Conservation (phyloP, 2,113 vertebrate species). For the Grammomys dolichurus region DNA sequence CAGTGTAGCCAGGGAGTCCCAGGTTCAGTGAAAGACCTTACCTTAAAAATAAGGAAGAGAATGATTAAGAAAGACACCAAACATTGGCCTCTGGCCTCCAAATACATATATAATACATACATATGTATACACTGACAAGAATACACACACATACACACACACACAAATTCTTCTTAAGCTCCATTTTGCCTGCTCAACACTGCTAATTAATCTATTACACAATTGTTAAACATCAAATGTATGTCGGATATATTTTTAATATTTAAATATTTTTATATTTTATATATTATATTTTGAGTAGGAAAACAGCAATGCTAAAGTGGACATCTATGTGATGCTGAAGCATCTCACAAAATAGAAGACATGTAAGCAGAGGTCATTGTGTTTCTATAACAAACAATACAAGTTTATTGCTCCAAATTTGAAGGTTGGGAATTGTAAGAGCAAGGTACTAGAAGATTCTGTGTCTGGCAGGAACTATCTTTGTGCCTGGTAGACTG, state of each 20-base stretch:
- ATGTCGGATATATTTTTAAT: neutral
- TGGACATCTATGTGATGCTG: neutral
- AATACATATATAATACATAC: neutral
- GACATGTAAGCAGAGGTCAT: neutral
- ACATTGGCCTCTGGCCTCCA: neutral
- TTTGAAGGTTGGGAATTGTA: neutral
- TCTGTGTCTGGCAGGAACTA: neutral
- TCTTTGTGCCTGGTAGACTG: neutral
- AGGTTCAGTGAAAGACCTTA: neutral
- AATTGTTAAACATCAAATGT: constrained; percentile 5
- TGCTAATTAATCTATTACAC: neutral
- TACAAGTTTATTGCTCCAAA: neutral
- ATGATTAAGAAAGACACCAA: neutral
- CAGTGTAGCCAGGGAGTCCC: neutral
- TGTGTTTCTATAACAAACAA: neutral
- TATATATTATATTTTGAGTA: neutral
- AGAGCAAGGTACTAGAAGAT: neutral
- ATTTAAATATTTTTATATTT: no score
- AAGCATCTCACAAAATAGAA: constrained; percentile 26
- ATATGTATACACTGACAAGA: neutral
- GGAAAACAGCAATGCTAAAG: constrained; percentile 6
- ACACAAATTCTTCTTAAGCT: constrained; percentile 2
- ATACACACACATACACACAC: neutral
- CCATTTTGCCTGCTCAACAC: neutral
- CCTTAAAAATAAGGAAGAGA: neutral